Percentiles rank a stretch among this genome's conserved stretches.
These are phyloP conservation scores for Galaxias olidus DNA, from an alignment of 2,797 vertebrate genomes.

Conservation along the genomic window DNA sequence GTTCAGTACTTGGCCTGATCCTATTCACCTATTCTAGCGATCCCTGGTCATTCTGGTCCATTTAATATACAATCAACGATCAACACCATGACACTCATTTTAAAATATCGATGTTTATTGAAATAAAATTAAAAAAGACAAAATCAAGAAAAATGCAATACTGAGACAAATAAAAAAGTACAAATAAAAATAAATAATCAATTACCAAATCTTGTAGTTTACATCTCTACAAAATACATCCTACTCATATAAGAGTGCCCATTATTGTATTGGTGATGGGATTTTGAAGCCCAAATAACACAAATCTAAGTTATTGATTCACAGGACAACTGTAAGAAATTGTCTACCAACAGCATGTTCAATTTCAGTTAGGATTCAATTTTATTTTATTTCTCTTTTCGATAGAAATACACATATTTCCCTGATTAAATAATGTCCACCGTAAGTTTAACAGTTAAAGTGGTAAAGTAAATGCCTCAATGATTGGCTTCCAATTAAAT, in stretches of 20 bases:
- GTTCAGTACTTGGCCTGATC: slow-evolving; percentile 1
- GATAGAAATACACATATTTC: slow-evolving; percentile 66
- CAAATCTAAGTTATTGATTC: slow-evolving; percentile 13
- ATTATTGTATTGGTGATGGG: slow-evolving; percentile 35
- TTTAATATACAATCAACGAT: too few relatives aligned
- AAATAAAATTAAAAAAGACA: slow-evolving; percentile 62
- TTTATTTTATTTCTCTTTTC: slow-evolving; percentile 50
- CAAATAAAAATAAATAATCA: slow-evolving; percentile 72
- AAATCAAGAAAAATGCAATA: slow-evolving; percentile 59
- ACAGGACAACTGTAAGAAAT: slow-evolving; percentile 36
- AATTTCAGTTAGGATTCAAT: slow-evolving; percentile 47
- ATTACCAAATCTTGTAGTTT: slow-evolving; percentile 60
- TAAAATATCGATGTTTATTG: slow-evolving; percentile 56
- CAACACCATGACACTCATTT: too few relatives aligned
- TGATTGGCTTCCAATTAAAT: slow-evolving; percentile 35
- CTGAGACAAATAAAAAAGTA: slow-evolving; percentile 53
- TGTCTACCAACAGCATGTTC: slow-evolving; percentile 35
- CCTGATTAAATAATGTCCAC: slow-evolving; percentile 73
- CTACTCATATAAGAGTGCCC: slow-evolving; percentile 30
- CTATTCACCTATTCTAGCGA: background rate
- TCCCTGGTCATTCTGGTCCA: too few relatives aligned
- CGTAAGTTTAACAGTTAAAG: slow-evolving; percentile 48
- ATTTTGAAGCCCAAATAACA: slow-evolving; percentile 31
- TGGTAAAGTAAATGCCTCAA: slow-evolving; percentile 53
- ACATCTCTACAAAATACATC: slow-evolving; percentile 59